Percentiles rank a stretch among this genome's conserved stretches.
These are phyloP conservation scores for Hyphantria cunea DNA, from an alignment of 1,140 invertebrate genomes.

Conservation along the genomic window DNA sequence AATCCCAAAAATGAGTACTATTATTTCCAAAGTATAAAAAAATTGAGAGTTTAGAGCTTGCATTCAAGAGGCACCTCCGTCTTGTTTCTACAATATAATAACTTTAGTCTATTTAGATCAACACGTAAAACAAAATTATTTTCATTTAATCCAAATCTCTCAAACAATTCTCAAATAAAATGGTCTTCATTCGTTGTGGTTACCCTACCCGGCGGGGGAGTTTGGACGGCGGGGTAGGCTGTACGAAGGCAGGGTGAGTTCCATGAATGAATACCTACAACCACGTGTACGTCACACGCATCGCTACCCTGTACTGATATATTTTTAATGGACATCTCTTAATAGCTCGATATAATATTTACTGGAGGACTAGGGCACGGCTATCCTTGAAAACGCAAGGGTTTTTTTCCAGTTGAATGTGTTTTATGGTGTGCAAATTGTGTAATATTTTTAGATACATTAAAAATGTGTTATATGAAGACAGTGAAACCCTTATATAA, in stretches of 20 bases:
- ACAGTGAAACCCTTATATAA: too few species aligned
- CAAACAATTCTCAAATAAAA: not conserved
- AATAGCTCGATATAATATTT: constrained; percentile 7
- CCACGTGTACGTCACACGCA: constrained; percentile 35
- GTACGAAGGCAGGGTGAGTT: constrained; percentile 6
- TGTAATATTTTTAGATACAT: too few species aligned
- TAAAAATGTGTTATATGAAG: too few species aligned
- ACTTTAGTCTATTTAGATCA: too few species aligned
- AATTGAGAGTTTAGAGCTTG: too few species aligned
- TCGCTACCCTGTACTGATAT: constrained; percentile 24
- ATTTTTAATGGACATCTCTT: constrained; percentile 32
- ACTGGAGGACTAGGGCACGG: not conserved
- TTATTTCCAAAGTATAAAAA: too few species aligned
- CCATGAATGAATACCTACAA: constrained; percentile 35
- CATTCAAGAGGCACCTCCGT: too few species aligned
- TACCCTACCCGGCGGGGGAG: not conserved
- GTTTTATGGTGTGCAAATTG: too few species aligned
- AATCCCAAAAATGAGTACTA: too few species aligned
- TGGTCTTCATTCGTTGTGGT: constrained; percentile 3
- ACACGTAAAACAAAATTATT: not conserved
- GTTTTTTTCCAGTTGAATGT: not conserved
- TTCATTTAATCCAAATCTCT: not conserved
- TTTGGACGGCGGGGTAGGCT: too few species aligned
- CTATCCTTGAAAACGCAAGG: not conserved
- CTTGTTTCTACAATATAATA: too few species aligned